Conservation (phyloP, 2,888 invertebrate genomes). For the Agriopis leucophaearia region DNA sequence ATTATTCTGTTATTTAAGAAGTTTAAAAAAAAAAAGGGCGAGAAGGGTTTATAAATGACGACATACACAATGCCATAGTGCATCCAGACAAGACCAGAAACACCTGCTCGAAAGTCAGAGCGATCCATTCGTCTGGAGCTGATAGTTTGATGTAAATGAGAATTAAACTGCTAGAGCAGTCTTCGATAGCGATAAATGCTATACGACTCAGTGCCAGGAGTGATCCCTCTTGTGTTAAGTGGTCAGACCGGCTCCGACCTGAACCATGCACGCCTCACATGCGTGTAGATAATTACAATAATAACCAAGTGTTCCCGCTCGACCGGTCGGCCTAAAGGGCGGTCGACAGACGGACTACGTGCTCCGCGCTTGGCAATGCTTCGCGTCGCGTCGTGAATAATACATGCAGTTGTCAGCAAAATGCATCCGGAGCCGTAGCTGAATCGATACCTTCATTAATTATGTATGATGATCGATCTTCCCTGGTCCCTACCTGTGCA, state of each 20-base stretch:
- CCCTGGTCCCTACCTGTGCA: not conserved
- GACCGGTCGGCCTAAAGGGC: slow-evolving; percentile 10
- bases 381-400: not conserved
- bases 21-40: not conserved
- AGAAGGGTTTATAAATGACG: not conserved
- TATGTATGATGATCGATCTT: not conserved
- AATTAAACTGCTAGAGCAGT: not conserved
- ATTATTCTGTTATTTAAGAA: not conserved
- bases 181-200: no score
- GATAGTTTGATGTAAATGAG: not conserved
- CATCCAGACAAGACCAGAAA: no score
- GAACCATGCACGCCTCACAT: not conserved
- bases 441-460: not conserved
- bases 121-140: no score
- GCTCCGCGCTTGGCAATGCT: not conserved
- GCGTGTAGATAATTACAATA: slow-evolving; percentile 4
- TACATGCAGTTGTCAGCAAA: not conserved
- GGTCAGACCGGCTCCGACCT: not conserved
- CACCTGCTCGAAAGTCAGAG: no score
- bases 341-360: not conserved
- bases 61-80: no score
- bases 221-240: not conserved
- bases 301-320: slow-evolving; percentile 1
- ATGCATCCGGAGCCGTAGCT: not conserved
- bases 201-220: no score